A percentile compares a stretch with the other conserved stretches of the same genome.
These are phyloP conservation scores for Zosterops hypoxanthus DNA, from an alignment of 2,113 vertebrate genomes.

Conservation along the genomic window DNA sequence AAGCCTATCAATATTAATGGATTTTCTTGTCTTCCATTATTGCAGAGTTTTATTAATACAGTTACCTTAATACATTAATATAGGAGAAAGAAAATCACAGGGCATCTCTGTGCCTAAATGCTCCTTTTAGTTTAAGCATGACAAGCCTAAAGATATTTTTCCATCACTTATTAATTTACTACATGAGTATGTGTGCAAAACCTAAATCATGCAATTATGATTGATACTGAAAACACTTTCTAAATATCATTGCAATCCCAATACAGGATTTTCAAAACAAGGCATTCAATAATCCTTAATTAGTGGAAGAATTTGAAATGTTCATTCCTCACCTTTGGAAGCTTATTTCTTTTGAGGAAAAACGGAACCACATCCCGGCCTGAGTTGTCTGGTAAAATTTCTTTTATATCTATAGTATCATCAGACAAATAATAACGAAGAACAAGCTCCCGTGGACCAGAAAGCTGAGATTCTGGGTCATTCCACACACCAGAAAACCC, in stretches of 20 bases:
- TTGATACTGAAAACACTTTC: not conserved
- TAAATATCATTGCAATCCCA: not conserved
- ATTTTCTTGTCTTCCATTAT: not conserved
- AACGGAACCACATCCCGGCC: slow-evolving; percentile 75
- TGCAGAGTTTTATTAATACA: not conserved
- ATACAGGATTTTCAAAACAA: not conserved
- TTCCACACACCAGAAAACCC: slow-evolving; percentile 91
- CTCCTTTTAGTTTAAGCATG: not conserved
- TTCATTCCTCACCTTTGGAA: slow-evolving; percentile 86
- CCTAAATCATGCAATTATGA: not conserved
- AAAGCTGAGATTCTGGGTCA: slow-evolving; percentile 72
- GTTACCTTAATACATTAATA: not conserved
- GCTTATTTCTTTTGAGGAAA: slow-evolving; percentile 85
- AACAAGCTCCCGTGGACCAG: slow-evolving; percentile 78
- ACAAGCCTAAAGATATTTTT: not conserved
- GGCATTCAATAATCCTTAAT: not conserved
- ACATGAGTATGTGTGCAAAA: not conserved
- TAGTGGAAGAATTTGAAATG: not conserved
- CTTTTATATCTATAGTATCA: slow-evolving; percentile 87
- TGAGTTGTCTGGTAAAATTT: slow-evolving; percentile 78
- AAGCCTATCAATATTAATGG: not conserved
- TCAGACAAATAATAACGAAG: slow-evolving; percentile 89
- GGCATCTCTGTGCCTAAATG: not conserved
- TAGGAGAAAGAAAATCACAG: not conserved
- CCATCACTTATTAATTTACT: not conserved